Evolutionary conservation across 2,797 vertebrate genomes (phyloP).

Genomic region (Esox lucius): DNA sequence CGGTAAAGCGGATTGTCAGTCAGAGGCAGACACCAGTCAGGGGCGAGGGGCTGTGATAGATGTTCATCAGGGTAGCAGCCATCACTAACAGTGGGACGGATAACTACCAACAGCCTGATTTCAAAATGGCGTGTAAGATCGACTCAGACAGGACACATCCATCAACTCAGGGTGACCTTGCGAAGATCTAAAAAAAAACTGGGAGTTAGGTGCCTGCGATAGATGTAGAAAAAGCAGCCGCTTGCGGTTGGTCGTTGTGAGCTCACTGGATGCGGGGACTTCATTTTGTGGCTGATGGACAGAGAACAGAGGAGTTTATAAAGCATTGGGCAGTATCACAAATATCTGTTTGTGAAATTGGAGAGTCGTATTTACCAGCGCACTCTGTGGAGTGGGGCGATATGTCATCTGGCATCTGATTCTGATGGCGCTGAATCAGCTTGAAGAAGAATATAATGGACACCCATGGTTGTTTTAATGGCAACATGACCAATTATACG

Average conservation of each 20-base stretch:
- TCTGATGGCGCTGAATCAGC: slow-evolving; percentile 49
- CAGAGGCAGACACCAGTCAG: slow-evolving; percentile 18
- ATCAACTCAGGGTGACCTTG: neutral
- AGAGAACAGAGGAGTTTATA: neutral
- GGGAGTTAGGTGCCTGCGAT: neutral
- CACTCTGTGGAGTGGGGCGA: slow-evolving; percentile 32
- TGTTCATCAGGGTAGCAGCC: slow-evolving; percentile 16
- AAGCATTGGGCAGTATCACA: neutral
- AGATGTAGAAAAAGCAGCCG: too few species aligned
- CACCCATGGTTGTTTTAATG: slow-evolving; percentile 36
- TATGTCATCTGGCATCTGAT: slow-evolving; percentile 42
- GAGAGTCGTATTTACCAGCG: slow-evolving; percentile 14
- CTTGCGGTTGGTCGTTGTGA: neutral
- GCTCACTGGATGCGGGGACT: neutral
- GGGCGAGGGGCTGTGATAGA: slow-evolving; percentile 29
- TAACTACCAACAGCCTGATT: neutral
- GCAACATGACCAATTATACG: slow-evolving; percentile 40
- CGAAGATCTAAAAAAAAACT: neutral
- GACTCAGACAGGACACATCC: slow-evolving; percentile 14
- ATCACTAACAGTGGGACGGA: neutral
- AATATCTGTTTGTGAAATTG: neutral
- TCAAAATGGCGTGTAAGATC: neutral
- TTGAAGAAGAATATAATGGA: slow-evolving; percentile 39
- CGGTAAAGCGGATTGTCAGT: slow-evolving; percentile 43
- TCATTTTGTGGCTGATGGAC: neutral